Percentiles rank a stretch among this genome's conserved stretches.
phyloP scores from a whole-genome alignment of 2,888 invertebrate genomes.

The Melanargia galathea region DNA sequence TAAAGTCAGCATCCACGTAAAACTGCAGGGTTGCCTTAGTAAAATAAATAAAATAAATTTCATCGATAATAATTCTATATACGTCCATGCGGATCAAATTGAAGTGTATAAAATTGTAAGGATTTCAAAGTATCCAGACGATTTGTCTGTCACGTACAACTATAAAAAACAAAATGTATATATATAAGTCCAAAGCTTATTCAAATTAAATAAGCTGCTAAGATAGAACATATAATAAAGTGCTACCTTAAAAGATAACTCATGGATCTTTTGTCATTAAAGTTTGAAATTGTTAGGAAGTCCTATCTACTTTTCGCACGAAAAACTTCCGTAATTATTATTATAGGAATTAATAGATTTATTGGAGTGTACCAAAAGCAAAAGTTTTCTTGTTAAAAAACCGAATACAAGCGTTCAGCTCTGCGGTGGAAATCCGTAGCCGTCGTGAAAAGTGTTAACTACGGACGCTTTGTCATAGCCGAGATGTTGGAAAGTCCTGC shows the following conservation, averaged over 20 bases:
- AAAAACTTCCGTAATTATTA: constrained; percentile 14
- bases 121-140: too few species aligned
- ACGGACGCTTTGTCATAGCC: constrained; percentile 55
- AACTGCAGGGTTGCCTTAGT: neutral
- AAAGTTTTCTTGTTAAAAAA: constrained; percentile 37
- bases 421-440: constrained; percentile 30
- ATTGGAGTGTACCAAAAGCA: constrained; percentile 23
- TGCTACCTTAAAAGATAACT: neutral
- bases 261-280: neutral
- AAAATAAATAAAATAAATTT: neutral
- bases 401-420: constrained; percentile 36
- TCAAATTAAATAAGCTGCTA: too few species aligned
- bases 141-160: too few species aligned
- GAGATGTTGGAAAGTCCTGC: constrained; percentile 55
- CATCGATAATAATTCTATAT: too few species aligned
- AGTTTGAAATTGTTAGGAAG: constrained; percentile 8
- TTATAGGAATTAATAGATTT: constrained; percentile 17
- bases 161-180: too few species aligned
- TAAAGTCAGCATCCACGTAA: neutral
- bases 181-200: too few species aligned
- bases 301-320: neutral
- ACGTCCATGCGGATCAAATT: too few species aligned
- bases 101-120: too few species aligned
- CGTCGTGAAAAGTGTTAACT: constrained; percentile 46
- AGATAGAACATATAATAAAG: too few species aligned